A percentile compares a stretch with the other conserved stretches of the same genome.
These are phyloP conservation scores for Zhuqinia jingwanae DNA, from an alignment of 2,888 invertebrate species.

Conservation along the genomic window DNA sequence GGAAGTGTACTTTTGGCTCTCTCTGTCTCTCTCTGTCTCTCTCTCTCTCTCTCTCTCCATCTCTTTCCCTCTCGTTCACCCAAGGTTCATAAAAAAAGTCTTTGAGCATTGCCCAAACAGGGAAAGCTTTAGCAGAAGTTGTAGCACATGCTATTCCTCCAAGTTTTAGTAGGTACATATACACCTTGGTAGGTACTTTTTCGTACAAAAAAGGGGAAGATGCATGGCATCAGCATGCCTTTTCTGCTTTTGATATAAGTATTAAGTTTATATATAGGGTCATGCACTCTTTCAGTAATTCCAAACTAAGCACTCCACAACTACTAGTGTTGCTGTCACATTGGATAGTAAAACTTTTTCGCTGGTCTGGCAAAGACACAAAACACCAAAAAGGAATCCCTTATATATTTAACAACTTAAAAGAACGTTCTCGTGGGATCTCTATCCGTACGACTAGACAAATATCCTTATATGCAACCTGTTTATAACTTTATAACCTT, in stretches of 20 bases:
- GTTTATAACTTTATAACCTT: too few species aligned
- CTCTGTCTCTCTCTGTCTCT: background rate
- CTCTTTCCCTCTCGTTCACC: constrained; percentile 10
- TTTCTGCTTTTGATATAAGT: background rate
- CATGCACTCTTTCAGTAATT: constrained; percentile 35
- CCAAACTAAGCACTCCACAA: constrained; percentile 12
- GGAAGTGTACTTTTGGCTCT: constrained; percentile 38
- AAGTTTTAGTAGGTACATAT: constrained; percentile 42
- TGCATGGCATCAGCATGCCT: background rate
- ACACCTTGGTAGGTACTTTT: background rate
- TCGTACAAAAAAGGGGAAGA: constrained; percentile 8
- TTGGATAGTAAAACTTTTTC: constrained; percentile 16
- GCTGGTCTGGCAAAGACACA: constrained; percentile 17
- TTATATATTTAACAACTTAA: constrained; percentile 13
- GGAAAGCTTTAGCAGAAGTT: background rate
- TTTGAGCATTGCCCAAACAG: constrained; percentile 17
- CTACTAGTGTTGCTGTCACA: constrained; percentile 44
- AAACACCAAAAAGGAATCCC: constrained; percentile 6
- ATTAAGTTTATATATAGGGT: background rate
- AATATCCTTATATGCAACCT: too few species aligned
- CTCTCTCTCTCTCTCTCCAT: constrained; percentile 6
- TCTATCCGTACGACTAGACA: too few species aligned
- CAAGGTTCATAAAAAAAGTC: constrained; percentile 34
- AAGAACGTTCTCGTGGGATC: background rate
- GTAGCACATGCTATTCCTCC: constrained; percentile 53